Evolutionary conservation across 1,140 invertebrate species (phyloP).

Genomic region (Drosophila arawakana): DNA sequence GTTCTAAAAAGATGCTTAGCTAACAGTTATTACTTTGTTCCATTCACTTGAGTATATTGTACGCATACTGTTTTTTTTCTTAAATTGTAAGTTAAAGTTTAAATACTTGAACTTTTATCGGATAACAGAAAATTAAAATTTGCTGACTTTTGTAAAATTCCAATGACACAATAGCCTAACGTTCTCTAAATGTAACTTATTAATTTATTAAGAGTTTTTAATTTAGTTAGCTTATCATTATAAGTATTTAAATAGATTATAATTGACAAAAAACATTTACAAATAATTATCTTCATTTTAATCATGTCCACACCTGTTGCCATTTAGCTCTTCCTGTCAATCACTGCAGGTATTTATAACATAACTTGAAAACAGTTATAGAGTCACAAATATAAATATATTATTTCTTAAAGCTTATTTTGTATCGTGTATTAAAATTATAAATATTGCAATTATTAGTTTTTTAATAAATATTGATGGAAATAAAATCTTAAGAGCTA

Average conservation of each 20-base stretch:
- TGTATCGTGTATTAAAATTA: not conserved
- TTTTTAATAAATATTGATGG: not conserved
- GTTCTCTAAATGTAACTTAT: too few relatives aligned
- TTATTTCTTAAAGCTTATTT: not conserved
- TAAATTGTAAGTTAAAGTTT: not conserved
- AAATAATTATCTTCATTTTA: slow-evolving; percentile 16
- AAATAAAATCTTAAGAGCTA: too few relatives aligned
- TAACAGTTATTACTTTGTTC: slow-evolving; percentile 13
- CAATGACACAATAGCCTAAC: too few relatives aligned
- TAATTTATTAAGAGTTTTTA: too few relatives aligned
- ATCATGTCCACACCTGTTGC: slow-evolving; percentile 65
- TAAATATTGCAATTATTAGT: not conserved
- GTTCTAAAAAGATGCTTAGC: slow-evolving; percentile 51
- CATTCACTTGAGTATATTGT: not conserved
- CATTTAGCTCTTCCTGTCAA: slow-evolving; percentile 20
- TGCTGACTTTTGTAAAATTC: too few relatives aligned
- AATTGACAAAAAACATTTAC: too few relatives aligned
- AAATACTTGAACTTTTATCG: not conserved
- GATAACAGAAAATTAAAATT: too few relatives aligned
- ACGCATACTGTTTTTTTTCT: not conserved
- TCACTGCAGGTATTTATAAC: slow-evolving; percentile 27
- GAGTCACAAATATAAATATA: slow-evolving; percentile 9
- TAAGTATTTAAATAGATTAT: too few relatives aligned
- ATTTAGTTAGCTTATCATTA: too few relatives aligned
- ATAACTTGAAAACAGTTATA: not conserved